Evolutionary conservation across 1,140 invertebrate genomes (phyloP), one percentile per base, ranked within the genome.

Genomic region (Ladona fulva): DNA sequence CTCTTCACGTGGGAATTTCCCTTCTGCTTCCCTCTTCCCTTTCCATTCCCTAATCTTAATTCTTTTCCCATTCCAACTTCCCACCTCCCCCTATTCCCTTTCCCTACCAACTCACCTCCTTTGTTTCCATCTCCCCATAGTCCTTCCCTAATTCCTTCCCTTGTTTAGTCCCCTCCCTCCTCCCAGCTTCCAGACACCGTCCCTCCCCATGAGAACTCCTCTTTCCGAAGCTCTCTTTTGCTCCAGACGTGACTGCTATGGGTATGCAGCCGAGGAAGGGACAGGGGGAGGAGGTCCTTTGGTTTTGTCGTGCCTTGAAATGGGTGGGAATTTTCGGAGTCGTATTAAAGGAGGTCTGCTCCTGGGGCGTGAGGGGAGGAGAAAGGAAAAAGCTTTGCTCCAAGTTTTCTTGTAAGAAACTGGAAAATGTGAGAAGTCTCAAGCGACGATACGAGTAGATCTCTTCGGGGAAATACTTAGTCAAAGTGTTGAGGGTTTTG

Each of bases 381-480:
- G n/a, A 37, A 37, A 22, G 52, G 52, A 22, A 22, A 16, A 22
- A 12, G 52, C n/a, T 22, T 12, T 12, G 3, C 52, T 5, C 12
- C 3, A 22, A 66, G 14, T 66, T 66, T 66, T 66, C 52, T 16
- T 22, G 16, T 22, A 22, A 66, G 52, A 22, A 66, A 66, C 14
- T 66, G 52, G 52, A 66, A 22, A 66, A 66, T 66, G 52, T 16
- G 52, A 66, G 52, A 66, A 66, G 14, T 66, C 52, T 66, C 52
- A 12, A 66, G 52, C 12, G 52, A 22, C 52, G 52, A 22, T 19
- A 22, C n/a, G 52, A 66, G 52, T 66, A 66, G n/a, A 22, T 66
- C n/a, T 66, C 52, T 66, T 66, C 52, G 52, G 52, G 52, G 52
- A 66, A 66, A 22, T 66, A 66, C n/a, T 66, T 66, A 66, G 52